A percentile compares a stretch with the other conserved stretches of the same genome.
Evolutionary conservation across 1,140 invertebrate species (phyloP).

Genomic region (Drosophila hydei): DNA sequence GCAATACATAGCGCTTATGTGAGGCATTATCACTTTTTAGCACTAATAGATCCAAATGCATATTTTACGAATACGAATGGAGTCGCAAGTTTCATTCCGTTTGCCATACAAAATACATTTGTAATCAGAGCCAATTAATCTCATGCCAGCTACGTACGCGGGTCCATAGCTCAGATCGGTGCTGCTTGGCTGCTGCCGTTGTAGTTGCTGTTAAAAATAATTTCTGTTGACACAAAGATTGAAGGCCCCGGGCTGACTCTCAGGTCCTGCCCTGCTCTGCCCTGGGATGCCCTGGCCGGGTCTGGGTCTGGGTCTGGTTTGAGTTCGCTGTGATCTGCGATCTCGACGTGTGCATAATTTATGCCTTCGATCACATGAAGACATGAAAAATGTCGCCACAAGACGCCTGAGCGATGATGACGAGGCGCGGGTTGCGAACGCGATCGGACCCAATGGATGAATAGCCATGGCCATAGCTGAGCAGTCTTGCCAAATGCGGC

Average conservation of each 20-base stretch:
- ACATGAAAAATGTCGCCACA: conserved; percentile 82
- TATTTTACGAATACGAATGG: conserved; percentile 68
- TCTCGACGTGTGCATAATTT: conserved; percentile 64
- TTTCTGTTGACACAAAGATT: conserved; percentile 82
- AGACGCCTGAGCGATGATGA: conserved; percentile 72
- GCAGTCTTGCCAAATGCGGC: conserved; percentile 67
- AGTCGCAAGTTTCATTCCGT: conserved; percentile 44
- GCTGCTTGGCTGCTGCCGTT: conserved; percentile 28
- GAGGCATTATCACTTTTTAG: conserved; percentile 70
- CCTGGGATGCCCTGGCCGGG: neutral
- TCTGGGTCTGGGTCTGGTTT: conserved; percentile 4
- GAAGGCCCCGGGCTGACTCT: conserved; percentile 55
- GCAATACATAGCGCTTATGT: conserved; percentile 46
- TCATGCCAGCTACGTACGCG: conserved; percentile 37
- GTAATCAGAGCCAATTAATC: conserved; percentile 80
- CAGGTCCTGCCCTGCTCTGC: neutral
- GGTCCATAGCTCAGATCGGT: conserved; percentile 24
- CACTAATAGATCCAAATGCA: conserved; percentile 76
- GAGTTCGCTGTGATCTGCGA: conserved; percentile 44
- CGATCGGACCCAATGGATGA: conserved; percentile 48
- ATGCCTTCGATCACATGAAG: conserved; percentile 81
- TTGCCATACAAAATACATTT: conserved; percentile 72
- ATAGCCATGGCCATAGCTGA: conserved; percentile 46
- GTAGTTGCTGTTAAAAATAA: conserved; percentile 78
- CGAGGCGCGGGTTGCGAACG: conserved; percentile 30